Conservation (phyloP, 2,888 invertebrate species). For the Ischnura elegans region DNA sequence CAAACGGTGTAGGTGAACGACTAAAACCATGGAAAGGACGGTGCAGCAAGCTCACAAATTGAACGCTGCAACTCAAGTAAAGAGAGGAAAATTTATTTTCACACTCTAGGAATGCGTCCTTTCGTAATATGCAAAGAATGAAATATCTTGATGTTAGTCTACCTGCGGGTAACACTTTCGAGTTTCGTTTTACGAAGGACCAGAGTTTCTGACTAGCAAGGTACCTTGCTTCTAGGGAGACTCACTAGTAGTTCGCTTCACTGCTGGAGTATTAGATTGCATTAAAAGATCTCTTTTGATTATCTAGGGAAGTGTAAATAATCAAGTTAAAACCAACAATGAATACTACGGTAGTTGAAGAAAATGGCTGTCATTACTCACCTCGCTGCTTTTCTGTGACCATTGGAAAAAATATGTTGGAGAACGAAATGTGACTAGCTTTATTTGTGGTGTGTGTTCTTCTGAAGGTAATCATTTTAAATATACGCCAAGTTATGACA, state of each 20-base stretch:
- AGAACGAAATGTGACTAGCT: slow-evolving; percentile 59
- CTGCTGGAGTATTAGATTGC: slow-evolving; percentile 29
- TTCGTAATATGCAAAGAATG: neutral
- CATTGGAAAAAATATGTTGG: slow-evolving; percentile 33
- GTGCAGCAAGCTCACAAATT: neutral
- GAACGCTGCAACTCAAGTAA: neutral
- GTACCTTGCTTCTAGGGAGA: neutral
- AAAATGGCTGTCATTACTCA: slow-evolving; percentile 68
- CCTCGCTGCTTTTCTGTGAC: slow-evolving; percentile 69
- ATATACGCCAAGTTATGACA: slow-evolving; percentile 59
- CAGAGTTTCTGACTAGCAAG: neutral
- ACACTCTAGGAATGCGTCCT: neutral
- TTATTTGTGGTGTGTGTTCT: slow-evolving; percentile 60
- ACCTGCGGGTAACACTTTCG: neutral
- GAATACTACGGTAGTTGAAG: slow-evolving; percentile 51
- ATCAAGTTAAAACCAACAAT: slow-evolving; percentile 33
- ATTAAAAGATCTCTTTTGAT: slow-evolving; percentile 56
- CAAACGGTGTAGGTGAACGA: neutral
- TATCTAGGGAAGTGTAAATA: slow-evolving; percentile 44
- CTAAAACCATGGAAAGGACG: neutral
- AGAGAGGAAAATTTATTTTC: neutral
- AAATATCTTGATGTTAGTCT: neutral
- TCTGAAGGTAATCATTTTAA: slow-evolving; percentile 38
- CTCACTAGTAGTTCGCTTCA: slow-evolving; percentile 46
- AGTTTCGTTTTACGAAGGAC: neutral